Percentiles rank a stretch among this genome's conserved stretches.
These are phyloP conservation scores for rabbit (Oryctolagus cuniculus) DNA, from an alignment of 2,113 vertebrate species.

Conservation along the genomic window mOryCun1.1 NC_091442.1:40358001-40358500, in stretches of 20 bases:
- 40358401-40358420: background rate
- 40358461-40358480: background rate
- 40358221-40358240: too few relatives aligned
- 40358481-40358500: background rate
- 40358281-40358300: background rate
- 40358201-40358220: too few relatives aligned
- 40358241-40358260: constrained; percentile 24
- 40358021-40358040: too few relatives aligned
- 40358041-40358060: too few relatives aligned
- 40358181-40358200: too few relatives aligned
- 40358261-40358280: background rate
- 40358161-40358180: too few relatives aligned
- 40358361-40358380: background rate
- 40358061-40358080: too few relatives aligned
- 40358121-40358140: too few relatives aligned
- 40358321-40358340: background rate
- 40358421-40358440: background rate
- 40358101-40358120: too few relatives aligned
- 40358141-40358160: too few relatives aligned
- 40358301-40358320: background rate
- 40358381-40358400: background rate
- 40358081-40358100: too few relatives aligned
- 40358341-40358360: background rate
- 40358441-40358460: background rate
- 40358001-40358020: too few relatives aligned